Base-by-base conservation (phyloP, 2,888 invertebrate species). In the Oeneis ivallda region DNA sequence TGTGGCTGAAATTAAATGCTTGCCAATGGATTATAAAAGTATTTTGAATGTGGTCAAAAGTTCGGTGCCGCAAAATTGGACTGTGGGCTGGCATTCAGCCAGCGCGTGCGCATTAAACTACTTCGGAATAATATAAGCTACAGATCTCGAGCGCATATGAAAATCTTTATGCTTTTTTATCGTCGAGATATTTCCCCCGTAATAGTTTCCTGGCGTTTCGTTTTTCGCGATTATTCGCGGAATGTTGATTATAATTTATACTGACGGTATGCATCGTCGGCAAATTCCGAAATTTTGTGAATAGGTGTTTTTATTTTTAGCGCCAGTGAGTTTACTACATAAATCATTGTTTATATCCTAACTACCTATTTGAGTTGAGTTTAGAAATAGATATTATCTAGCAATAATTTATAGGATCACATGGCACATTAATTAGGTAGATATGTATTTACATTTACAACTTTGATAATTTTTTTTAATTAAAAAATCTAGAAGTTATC, bases 61-160 rank as follows among this genome's bases (percentile, higher is more conserved):
- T 79, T 79, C 77, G 86, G 83, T 79, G 82, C 87, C 90, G 82
- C 89, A 85, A 74, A 83, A 84, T 82, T 80, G 82, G 79, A 70
- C 76, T 76, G 82, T 76, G 83, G 83, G 79, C 84, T 89, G 88
- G 89, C 87, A 73, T 9, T 13, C 67, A 65, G 88, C 88, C 89
- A 89, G 79, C 72, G 70, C 75, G 76, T 81, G 75, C 79, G 88
- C 67, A 70, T 69, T n/a, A 45, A 61, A 62, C 66, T 26, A 49
- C 11, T 37, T 10, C 26, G 26, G 26, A 26, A 32, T 32, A 34
- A 59, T 19, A 4, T 47, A 59, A 47, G 47, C 26, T 26, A 15
- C 26, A 61, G 41, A 61, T 61, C 41, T 61, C 53, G 34, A 54
- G 52, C 37, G 32, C 52, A 34, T 39, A 39, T 60, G 59, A 47